Conservation (phyloP, 2,113 vertebrate genomes). For the Albula glossodonta region DNA sequence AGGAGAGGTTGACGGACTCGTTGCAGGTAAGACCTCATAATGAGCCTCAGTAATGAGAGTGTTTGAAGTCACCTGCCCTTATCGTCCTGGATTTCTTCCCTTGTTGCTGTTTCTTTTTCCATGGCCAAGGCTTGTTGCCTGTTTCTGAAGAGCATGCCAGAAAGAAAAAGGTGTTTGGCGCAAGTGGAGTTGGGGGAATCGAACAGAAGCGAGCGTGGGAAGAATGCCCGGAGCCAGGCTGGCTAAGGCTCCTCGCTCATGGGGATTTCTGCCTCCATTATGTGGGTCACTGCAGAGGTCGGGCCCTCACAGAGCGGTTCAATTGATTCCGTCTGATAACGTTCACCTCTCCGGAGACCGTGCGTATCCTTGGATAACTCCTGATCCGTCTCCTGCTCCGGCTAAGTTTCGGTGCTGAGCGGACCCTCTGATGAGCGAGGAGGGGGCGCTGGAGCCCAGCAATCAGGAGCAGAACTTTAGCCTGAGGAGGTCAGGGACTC, state of each 20-base stretch:
- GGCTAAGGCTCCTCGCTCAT: not conserved
- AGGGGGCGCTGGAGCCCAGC: not conserved
- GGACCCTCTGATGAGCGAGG: too few relatives aligned
- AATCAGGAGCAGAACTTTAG: not conserved
- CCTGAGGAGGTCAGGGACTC: not conserved
- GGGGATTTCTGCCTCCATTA: conserved; percentile 7
- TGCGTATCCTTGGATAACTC: not conserved
- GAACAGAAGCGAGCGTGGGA: not conserved
- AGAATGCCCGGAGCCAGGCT: not conserved
- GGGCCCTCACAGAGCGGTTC: not conserved
- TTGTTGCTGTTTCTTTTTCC: not conserved
- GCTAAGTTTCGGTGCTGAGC: not conserved
- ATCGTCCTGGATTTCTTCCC: not conserved
- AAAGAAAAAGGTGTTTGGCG: conserved; percentile 5
- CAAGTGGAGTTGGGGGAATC: conserved; percentile 4
- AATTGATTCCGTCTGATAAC: not conserved
- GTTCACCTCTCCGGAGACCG: not conserved
- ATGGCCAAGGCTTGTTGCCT: not conserved
- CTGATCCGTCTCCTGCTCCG: conserved; percentile 3
- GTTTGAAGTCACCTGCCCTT: not conserved
- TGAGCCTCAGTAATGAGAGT: too few relatives aligned
- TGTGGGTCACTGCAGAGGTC: conserved; percentile 6
- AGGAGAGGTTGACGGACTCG: too few relatives aligned
- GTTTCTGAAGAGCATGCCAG: not conserved
- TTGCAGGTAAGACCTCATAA: too few relatives aligned